These are phyloP conservation scores for Netelia fuscicornis DNA, from an alignment of 2,888 invertebrate species.

Conservation along the genomic window DNA sequence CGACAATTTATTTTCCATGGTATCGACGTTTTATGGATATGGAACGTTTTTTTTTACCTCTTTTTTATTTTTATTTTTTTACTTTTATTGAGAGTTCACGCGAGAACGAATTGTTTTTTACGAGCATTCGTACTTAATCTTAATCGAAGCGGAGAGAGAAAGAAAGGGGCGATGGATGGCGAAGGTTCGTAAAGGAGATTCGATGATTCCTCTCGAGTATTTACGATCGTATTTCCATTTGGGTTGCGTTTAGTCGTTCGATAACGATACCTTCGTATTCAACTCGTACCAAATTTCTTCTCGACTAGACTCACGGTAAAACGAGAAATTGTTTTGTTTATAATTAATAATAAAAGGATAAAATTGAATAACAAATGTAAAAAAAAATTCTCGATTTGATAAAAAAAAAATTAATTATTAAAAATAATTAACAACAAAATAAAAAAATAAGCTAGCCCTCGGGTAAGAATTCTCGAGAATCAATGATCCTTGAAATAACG, in stretches of 20 bases:
- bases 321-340: neutral
- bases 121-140: slow-evolving; percentile 52
- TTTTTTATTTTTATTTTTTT: slow-evolving; percentile 5
- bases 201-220: slow-evolving; percentile 26
- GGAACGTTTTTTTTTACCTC: neutral
- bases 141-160: slow-evolving; percentile 35
- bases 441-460: slow-evolving; percentile 2
- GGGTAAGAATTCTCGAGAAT: slow-evolving; percentile 40
- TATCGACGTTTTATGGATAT: slow-evolving; percentile 13
- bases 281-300: too few species aligned
- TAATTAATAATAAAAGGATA: neutral
- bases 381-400: too few species aligned
- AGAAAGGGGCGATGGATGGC: neutral
- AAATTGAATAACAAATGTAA: neutral
- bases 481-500: slow-evolving; percentile 54
- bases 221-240: slow-evolving; percentile 39
- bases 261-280: slow-evolving; percentile 39
- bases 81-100: slow-evolving; percentile 5
- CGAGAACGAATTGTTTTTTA: slow-evolving; percentile 32
- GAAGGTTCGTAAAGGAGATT: neutral
- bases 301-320: neutral
- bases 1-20: slow-evolving; percentile 20
- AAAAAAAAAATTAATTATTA: neutral
- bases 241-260: slow-evolving; percentile 55
- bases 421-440: neutral